These are phyloP conservation scores for Cenopis cana DNA, from an alignment of 2,888 invertebrate species.

Conservation along the genomic window DNA sequence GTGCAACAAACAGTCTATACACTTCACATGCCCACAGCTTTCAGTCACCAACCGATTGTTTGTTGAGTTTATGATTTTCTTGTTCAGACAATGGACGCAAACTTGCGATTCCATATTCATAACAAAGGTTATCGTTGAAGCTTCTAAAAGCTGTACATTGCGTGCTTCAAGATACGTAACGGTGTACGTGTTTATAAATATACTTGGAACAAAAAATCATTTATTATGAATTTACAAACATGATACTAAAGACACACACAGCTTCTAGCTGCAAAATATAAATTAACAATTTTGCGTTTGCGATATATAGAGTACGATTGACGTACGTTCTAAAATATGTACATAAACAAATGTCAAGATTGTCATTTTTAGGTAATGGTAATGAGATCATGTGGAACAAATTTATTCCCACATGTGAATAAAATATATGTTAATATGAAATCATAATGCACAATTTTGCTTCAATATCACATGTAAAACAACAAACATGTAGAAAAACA, in stretches of 20 bases:
- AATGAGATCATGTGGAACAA: background rate
- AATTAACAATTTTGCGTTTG: conserved; percentile 13
- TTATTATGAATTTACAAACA: background rate
- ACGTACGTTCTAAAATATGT: conserved; percentile 28
- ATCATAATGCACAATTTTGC: no score
- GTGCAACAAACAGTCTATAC: conserved; percentile 88
- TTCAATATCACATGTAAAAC: no score
- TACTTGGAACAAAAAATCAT: background rate
- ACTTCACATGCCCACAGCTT: conserved; percentile 91
- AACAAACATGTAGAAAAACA: no score
- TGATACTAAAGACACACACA: conserved; percentile 5
- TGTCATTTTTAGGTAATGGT: background rate
- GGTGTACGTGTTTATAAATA: background rate
- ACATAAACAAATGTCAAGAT: conserved; percentile 18
- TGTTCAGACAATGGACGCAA: conserved; percentile 86
- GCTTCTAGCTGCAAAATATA: background rate
- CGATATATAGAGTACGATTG: background rate
- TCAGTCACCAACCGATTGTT: conserved; percentile 88
- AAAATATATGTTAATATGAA: background rate
- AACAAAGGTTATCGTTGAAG: conserved; percentile 49
- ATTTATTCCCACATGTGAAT: background rate
- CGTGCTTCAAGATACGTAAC: no score
- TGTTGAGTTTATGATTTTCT: conserved; percentile 81
- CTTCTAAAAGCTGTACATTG: conserved; percentile 43
- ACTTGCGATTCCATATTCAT: conserved; percentile 73